phyloP scores from a whole-genome alignment of 92 coral and sea anemone genomes.

The Bergia puertoricense region DNA sequence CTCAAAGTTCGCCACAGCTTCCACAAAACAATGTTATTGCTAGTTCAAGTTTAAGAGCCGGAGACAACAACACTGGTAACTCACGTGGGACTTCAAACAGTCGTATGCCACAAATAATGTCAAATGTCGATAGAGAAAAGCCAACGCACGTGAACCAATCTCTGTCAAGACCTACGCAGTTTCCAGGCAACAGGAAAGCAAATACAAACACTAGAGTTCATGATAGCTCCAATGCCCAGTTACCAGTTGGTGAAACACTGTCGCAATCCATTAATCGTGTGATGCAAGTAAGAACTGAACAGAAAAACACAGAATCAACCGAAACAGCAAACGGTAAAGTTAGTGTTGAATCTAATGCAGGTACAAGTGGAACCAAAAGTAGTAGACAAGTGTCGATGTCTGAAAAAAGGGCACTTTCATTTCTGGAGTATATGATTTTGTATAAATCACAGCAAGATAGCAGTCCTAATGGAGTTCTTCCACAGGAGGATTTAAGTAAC shows the following conservation, averaged over 20 bases:
- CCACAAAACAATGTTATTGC: not conserved
- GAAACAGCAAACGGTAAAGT: not conserved
- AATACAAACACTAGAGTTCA: not conserved
- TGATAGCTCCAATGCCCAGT: not conserved
- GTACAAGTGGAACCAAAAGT: not conserved
- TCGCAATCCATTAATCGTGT: not conserved
- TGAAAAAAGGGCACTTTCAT: slow-evolving; percentile 4
- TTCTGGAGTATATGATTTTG: slow-evolving; percentile 9
- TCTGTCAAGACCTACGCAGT: not conserved
- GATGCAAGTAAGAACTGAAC: not conserved
- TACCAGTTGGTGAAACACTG: not conserved
- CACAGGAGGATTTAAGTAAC: not conserved
- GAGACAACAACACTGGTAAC: not conserved
- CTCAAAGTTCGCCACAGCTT: not conserved
- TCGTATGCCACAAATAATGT: not conserved
- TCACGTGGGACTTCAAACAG: not conserved
- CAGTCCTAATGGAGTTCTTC: not conserved
- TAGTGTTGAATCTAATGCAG: not conserved
- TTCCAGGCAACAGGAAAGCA: not conserved
- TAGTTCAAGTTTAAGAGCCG: not conserved
- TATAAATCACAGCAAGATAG: not conserved
- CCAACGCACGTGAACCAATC: not conserved
- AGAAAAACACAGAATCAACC: not conserved
- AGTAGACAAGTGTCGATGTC: not conserved
- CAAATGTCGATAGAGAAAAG: not conserved